Evolutionary conservation across 1,140 invertebrate genomes (phyloP).

Genomic region (Meteorus sp.): DNA sequence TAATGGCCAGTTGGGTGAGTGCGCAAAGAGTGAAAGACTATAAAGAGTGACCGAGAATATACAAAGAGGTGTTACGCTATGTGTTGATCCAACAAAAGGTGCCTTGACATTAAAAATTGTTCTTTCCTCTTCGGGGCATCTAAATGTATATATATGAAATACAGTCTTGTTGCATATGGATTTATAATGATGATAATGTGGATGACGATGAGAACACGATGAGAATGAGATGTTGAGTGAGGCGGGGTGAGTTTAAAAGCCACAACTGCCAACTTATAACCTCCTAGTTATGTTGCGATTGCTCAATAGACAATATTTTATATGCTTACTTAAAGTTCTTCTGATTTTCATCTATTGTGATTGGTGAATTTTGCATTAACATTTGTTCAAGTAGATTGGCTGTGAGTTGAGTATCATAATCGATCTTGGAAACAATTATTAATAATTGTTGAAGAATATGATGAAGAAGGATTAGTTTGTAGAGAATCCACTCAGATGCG

Average conservation of each 20-base stretch:
- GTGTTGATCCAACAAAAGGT: conserved; percentile 18
- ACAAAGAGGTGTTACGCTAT: conserved; percentile 16
- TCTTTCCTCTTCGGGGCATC: conserved; percentile 24
- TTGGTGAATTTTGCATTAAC: not conserved
- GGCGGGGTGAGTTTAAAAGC: conserved; percentile 29
- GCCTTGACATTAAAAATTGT: conserved; percentile 39
- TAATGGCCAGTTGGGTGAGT: no score
- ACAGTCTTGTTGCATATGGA: conserved; percentile 24
- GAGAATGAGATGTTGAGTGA: no score
- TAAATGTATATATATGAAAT: no score
- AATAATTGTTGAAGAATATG: no score
- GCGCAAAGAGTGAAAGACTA: no score
- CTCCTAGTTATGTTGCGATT: conserved; percentile 38
- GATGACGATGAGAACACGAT: conserved; percentile 5
- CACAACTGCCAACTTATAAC: conserved; percentile 32
- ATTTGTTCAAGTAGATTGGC: no score
- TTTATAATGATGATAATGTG: conserved; percentile 16
- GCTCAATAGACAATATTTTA: conserved; percentile 26
- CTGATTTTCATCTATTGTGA: not conserved
- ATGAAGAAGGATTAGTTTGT: no score
- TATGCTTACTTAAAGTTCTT: not conserved
- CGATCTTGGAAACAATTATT: no score
- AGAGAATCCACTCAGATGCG: no score
- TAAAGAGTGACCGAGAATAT: no score
- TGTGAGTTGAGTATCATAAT: no score